phyloP scores from a whole-genome alignment of 2,797 vertebrate species.

The Helarctos malayanus region DNA sequence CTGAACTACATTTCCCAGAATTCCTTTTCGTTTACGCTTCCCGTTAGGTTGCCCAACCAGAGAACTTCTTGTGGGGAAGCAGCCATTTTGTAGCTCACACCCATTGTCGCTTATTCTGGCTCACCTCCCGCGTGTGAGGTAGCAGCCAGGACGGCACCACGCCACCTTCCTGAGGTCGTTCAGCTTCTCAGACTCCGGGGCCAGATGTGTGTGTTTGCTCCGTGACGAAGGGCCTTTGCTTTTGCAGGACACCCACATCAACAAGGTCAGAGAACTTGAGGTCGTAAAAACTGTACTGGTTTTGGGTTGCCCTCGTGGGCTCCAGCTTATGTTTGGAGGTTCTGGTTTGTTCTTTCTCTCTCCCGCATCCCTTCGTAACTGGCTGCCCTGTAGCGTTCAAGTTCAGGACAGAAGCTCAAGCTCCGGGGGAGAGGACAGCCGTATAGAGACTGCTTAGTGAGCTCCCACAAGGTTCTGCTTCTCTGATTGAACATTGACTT shows the following conservation, averaged over 20 bases:
- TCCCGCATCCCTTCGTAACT: not conserved
- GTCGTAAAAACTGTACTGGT: not conserved
- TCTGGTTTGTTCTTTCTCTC: not conserved
- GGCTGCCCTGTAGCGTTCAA: not conserved
- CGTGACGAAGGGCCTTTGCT: not conserved
- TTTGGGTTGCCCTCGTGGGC: not conserved
- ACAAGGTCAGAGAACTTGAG: not conserved
- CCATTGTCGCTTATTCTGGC: not conserved
- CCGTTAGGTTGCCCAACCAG: not conserved
- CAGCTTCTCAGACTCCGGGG: not conserved
- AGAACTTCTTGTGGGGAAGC: not conserved
- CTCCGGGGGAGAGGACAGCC: not conserved
- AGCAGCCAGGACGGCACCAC: too few species aligned
- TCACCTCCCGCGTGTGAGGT: not conserved
- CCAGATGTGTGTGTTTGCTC: not conserved
- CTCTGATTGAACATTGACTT: not conserved
- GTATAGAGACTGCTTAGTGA: not conserved
- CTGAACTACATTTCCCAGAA: not conserved
- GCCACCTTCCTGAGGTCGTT: not conserved
- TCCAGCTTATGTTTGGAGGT: not conserved
- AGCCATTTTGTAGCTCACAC: not conserved
- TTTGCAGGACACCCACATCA: not conserved
- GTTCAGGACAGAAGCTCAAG: not conserved
- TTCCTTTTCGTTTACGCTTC: not conserved
- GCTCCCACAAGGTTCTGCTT: not conserved